phyloP scores from a whole-genome alignment of 2,797 vertebrate genomes.

The Danio tinwini region DNA sequence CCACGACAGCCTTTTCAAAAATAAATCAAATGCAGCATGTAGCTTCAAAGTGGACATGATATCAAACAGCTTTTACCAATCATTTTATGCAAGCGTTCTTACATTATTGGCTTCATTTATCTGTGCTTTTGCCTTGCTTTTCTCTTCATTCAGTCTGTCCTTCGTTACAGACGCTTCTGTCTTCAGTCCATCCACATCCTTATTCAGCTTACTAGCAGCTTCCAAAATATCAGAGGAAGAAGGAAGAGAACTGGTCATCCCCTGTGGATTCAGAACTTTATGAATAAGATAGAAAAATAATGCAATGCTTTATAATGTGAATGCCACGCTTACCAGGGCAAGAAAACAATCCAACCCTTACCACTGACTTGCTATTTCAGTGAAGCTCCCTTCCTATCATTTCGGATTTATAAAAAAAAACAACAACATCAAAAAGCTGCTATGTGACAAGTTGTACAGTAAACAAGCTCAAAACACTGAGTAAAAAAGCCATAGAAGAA shows the following conservation, averaged over 20 bases:
- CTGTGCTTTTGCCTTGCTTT: conserved; percentile 14
- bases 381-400: no score
- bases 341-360: no score
- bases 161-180: fast-evolving
- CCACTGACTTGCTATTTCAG: no score
- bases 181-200: conserved; percentile 52
- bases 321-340: no score
- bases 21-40: background rate
- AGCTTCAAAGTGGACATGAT: background rate
- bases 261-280: conserved; percentile 58
- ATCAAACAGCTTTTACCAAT: background rate
- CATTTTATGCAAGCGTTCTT: background rate
- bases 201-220: conserved; percentile 58
- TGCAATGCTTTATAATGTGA: no score
- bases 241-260: conserved; percentile 43
- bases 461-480: no score
- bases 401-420: no score
- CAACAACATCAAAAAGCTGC: no score
- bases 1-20: conserved; percentile 69
- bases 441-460: no score
- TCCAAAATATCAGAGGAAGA: conserved; percentile 43
- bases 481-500: no score
- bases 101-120: conserved; percentile 65
- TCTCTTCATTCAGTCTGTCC: conserved; percentile 23
- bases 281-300: background rate